Conservation (phyloP, 1,140 invertebrate species). For the Octopus sinensis region DNA sequence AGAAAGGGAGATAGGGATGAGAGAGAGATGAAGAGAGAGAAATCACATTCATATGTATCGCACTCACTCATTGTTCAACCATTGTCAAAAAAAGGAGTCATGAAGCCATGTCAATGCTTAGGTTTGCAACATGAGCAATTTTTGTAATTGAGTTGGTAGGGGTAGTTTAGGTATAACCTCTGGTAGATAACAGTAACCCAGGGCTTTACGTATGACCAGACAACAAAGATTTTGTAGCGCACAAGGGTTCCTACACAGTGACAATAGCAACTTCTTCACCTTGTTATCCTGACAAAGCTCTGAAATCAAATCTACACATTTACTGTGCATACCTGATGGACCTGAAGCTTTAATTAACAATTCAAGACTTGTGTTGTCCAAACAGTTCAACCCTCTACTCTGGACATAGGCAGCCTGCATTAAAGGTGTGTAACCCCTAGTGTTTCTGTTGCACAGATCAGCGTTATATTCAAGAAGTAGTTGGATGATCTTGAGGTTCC, state of each 20-base stretch:
- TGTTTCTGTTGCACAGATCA: constrained; percentile 56
- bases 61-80: too few relatives aligned
- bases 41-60: too few relatives aligned
- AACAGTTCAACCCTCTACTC: constrained; percentile 42
- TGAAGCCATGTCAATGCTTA: neutral
- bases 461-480: constrained; percentile 72
- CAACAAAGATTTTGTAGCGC: constrained; percentile 39
- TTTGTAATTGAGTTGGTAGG: constrained; percentile 37
- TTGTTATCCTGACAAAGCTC: constrained; percentile 40
- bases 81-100: too few relatives aligned
- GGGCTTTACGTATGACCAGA: constrained; percentile 31
- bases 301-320: constrained; percentile 31
- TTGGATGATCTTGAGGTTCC: constrained; percentile 82
- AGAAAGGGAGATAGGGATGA: too few relatives aligned
- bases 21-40: too few relatives aligned
- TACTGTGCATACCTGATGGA: constrained; percentile 43
- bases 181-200: constrained; percentile 43
- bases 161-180: constrained; percentile 41
- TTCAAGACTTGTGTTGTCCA: constrained; percentile 47
- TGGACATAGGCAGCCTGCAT: constrained; percentile 37
- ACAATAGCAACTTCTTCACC: constrained; percentile 37
- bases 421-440: constrained; percentile 40
- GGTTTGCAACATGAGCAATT: constrained; percentile 37
- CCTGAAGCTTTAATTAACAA: constrained; percentile 47
- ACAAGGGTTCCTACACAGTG: constrained; percentile 36